A percentile compares a stretch with the other conserved stretches of the same genome.
phyloP scores from a whole-genome alignment of 2,888 invertebrate genomes.

The Aricia artaxerxes region DNA sequence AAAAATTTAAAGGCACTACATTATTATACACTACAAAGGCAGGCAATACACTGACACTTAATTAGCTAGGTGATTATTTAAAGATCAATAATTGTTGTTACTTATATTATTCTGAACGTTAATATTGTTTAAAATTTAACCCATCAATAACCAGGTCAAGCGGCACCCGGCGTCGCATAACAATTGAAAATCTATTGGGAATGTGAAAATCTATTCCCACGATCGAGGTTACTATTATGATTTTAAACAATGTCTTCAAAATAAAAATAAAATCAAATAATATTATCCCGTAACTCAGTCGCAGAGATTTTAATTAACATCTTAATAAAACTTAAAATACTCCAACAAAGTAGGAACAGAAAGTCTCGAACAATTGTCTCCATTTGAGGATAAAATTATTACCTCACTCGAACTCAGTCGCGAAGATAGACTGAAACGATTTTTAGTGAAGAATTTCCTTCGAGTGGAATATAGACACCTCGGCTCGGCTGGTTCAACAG shows the following conservation, averaged over 20 bases:
- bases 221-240: not conserved
- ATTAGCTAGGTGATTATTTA: no score
- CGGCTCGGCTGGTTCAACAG: constrained; percentile 75
- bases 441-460: constrained; percentile 71
- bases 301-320: constrained; percentile 6
- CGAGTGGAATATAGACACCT: constrained; percentile 76
- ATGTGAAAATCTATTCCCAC: no score
- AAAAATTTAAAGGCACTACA: no score
- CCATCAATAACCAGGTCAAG: no score
- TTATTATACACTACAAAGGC: no score
- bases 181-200: no score
- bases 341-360: not conserved
- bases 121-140: not conserved
- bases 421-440: constrained; percentile 62
- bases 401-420: constrained; percentile 65
- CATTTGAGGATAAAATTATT: constrained; percentile 69
- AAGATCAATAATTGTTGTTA: no score
- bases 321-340: constrained; percentile 15
- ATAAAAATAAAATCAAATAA: not conserved
- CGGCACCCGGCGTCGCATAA: no score
- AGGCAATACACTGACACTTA: no score
- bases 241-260: not conserved
- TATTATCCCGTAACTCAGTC: not conserved
- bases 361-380: constrained; percentile 43
- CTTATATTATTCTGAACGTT: not conserved